Conservation (phyloP, 2,888 invertebrate genomes). For the Rhamphomyia laevipes region DNA sequence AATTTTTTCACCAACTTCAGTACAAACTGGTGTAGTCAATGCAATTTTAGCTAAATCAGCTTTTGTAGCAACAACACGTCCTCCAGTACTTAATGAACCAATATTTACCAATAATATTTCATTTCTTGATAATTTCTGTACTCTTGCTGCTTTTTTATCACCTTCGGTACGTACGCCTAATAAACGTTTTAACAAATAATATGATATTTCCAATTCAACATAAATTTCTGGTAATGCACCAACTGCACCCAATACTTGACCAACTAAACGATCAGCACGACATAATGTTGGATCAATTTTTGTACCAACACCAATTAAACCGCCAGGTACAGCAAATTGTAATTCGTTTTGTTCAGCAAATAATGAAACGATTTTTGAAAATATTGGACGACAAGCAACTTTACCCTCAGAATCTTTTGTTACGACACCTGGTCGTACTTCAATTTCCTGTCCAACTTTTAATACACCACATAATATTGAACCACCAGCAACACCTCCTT, state of each 20-base stretch:
- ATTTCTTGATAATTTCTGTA: conserved; percentile 79
- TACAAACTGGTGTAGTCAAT: conserved; percentile 95
- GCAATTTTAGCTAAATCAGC: conserved; percentile 96
- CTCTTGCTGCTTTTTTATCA: conserved; percentile 97
- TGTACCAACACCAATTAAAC: conserved; percentile 98
- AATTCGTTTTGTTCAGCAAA: conserved; percentile 98
- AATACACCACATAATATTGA: conserved; percentile 93
- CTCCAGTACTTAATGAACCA: conserved; percentile 96
- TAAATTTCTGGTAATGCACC: conserved; percentile 95
- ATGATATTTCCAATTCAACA: conserved; percentile 95
- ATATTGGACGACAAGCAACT: conserved; percentile 91
- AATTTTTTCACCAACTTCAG: conserved; percentile 97
- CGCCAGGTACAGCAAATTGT: conserved; percentile 97
- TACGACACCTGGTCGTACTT: conserved; percentile 93
- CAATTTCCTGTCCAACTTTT: conserved; percentile 97
- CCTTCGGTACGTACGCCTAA: conserved; percentile 97
- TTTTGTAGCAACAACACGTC: conserved; percentile 85
- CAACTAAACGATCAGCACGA: conserved; percentile 95
- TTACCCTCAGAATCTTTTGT: conserved; percentile 94
- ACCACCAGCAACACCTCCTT: conserved; percentile 98
- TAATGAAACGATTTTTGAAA: conserved; percentile 91
- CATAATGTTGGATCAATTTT: conserved; percentile 98
- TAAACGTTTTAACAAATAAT: conserved; percentile 88
- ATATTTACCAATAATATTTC: conserved; percentile 97
- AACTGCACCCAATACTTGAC: conserved; percentile 93